Base-by-base conservation (phyloP, 2,113 vertebrate species). In the Oryzias curvinotus region DNA sequence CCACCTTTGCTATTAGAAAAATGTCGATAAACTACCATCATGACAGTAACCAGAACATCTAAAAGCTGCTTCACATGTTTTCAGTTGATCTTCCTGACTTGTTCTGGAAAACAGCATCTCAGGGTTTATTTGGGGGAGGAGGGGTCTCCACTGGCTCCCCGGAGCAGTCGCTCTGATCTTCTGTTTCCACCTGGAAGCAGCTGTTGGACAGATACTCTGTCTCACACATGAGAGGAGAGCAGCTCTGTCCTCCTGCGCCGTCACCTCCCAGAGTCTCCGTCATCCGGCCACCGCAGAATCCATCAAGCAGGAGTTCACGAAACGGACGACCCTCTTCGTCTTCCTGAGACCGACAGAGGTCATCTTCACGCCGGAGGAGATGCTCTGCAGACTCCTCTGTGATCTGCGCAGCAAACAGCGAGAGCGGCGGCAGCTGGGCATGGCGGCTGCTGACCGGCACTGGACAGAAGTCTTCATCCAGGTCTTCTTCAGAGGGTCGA, bases 161-260 rank as follows among this genome's bases (percentile, higher is more conserved):
- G 7, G 26, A 28, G 17, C 25, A 17, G 14, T 23, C 8, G 1
- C 14, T 36, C 41, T 42, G 14, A 4, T 46, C 26, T 13, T 18
- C 14, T 13, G 7, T 4, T 62, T 62, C 42, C 19, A 46, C 7
- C 0, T 5, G 48, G 0, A 30, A 59, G 58, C 26, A 42, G 13
- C 44, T n/a, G 61, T 21, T 52, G 12, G 48, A 12, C 21, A 68
- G 23, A 18, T 79, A 79, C 6, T 53, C 58, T 3, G 25, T 14
- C 8, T 79, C 62, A 49, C 58, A 64, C 17, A 52, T 47, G 43
- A 64, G 54, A 41, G 43, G 3, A 14, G 49, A 45, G 8, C 30
- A 5, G 18, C 46, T 46, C 49, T 12, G 14, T 7, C 18, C 17
- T 28, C 53, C 23, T 1, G 14, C 18, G 1, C 45, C 64, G 0